A percentile compares a stretch with the other conserved stretches of the same genome.
These are phyloP conservation scores for Trachelus troglodyta DNA, from an alignment of 2,888 invertebrate genomes.

Conservation along the genomic window DNA sequence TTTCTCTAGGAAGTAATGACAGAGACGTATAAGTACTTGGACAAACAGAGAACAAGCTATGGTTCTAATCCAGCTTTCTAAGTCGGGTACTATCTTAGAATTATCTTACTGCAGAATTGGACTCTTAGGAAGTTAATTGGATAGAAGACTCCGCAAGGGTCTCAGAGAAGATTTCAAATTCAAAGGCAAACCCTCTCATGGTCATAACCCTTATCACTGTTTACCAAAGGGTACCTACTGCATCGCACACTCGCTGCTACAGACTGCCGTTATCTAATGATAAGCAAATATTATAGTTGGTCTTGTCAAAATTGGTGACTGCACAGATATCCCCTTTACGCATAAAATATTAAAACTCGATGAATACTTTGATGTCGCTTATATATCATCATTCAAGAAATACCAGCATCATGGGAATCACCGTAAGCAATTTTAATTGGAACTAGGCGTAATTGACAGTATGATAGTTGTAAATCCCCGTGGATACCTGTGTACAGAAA, in stretches of 20 bases:
- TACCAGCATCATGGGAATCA: not conserved
- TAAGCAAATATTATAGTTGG: conserved; percentile 11
- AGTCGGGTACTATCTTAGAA: conserved; percentile 48
- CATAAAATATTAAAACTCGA: not conserved
- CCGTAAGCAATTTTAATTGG: not conserved
- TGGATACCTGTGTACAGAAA: not conserved
- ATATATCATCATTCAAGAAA: not conserved
- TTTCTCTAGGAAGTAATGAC: not conserved
- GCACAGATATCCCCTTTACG: not conserved
- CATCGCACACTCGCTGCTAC: conserved; percentile 5
- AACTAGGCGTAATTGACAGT: not conserved
- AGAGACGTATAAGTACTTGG: not conserved
- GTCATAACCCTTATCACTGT: conserved; percentile 44
- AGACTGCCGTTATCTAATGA: conserved; percentile 5
- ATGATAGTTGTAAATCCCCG: not conserved
- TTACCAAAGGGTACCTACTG: conserved; percentile 36
- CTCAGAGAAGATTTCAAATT: conserved; percentile 3
- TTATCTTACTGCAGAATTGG: conserved; percentile 51
- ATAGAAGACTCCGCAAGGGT: conserved; percentile 22
- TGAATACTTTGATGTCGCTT: not conserved
- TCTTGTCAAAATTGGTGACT: conserved; percentile 1
- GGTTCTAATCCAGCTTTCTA: not conserved
- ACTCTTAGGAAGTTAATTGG: conserved; percentile 56
- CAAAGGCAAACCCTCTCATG: not conserved
- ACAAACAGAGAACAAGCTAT: not conserved